Evolutionary conservation across 2,113 vertebrate species (phyloP), one percentile per base, ranked within the genome.

Genomic region (Brachyhypopomus gauderio): DNA sequence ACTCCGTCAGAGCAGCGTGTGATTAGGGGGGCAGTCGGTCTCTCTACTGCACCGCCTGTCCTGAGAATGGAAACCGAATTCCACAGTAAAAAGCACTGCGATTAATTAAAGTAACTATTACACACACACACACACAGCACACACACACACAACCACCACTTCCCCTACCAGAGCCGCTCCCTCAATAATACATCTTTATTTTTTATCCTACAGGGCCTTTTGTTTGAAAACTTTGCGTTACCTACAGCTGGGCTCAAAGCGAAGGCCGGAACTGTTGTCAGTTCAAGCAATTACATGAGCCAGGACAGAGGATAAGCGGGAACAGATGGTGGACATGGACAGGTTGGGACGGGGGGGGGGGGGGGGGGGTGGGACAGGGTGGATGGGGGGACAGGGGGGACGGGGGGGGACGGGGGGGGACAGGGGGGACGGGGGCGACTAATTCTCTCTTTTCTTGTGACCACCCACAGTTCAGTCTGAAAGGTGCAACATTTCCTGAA

Each of bases 321-420:
- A 95, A 91, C 96, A 98, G 95, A 98, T 98, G 96, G 95, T 94
- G 93, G 90, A 92, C 90, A 95, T 94, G 95, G 94, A 93, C 90
- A 94, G 94, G 94, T 95, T 95, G 93, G 92, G 92, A 88, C 86
- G 91, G 91, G 5, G 48, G 62, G 30, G 14, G 27, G 14, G n/a
- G 45, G 67, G 12, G 59, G 52, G 17, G 52, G n/a, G n/a, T n/a
- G n/a, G n/a, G n/a, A n/a, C n/a, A n/a, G n/a, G n/a, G n/a, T n/a
- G n/a, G n/a, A n/a, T n/a, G n/a, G n/a, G n/a, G n/a, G 95, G 92
- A 88, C 86, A 90, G 91, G 5, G 48, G 30, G 30, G 30, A 30
- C 23, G 41, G 52, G 71, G 23, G n/a, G 22, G 70, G 14, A n/a
- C 12, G 17, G 59, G 4, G 60, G 5, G 64, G 17, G 45, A 38